Base-by-base conservation (phyloP, 2,113 vertebrate species). In the Salvator merianae region DNA sequence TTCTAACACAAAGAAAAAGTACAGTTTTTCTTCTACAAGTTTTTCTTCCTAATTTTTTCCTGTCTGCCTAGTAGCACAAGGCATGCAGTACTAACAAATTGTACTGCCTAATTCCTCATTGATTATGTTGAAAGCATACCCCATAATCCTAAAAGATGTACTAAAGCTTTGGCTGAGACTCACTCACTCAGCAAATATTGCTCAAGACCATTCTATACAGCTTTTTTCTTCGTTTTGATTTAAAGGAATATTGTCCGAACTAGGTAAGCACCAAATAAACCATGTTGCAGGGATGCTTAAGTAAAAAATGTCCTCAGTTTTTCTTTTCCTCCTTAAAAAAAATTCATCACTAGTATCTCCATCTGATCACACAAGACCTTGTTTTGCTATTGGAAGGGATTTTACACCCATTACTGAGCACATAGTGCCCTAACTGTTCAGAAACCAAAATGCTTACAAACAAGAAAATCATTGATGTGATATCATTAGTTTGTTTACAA, bases 151-250 rank as follows among this genome's bases (percentile, higher is more conserved):
- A 90, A 85, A 77, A 88, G 90, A 93, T 91, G 93, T 91, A 85
- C 82, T 91, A 94, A 93, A 94, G 91, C 92, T 92, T 92, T 90
- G 59, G 91, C 88, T 79, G 91, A 89, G 71, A 80, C 84, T 85
- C 40, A 91, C 90, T 92, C 91, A 93, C 93, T 93, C 94, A 94
- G 94, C 91, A 94, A 86, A 94, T 94, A 94, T 77, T 47, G 75
- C 86, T 91, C 73, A 84, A 88, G 91, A 91, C 93, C 91, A 93
- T 74, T 92, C 84, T 89, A 90, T 70, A 91, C 92, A 91, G 84
- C 85, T 81, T 50, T 88, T 92, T 88, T 88, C 89, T 93, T 88
- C 84, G 81, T 79, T 86, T 89, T 63, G 81, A 91, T 91, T 94
- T 93, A 93, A 92, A 91, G 81, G 77, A 72, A 32, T 28, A 89